Evolutionary conservation across 2,888 invertebrate genomes (phyloP), one percentile per base, ranked within the genome.

Genomic region (Mythimna vitellina): DNA sequence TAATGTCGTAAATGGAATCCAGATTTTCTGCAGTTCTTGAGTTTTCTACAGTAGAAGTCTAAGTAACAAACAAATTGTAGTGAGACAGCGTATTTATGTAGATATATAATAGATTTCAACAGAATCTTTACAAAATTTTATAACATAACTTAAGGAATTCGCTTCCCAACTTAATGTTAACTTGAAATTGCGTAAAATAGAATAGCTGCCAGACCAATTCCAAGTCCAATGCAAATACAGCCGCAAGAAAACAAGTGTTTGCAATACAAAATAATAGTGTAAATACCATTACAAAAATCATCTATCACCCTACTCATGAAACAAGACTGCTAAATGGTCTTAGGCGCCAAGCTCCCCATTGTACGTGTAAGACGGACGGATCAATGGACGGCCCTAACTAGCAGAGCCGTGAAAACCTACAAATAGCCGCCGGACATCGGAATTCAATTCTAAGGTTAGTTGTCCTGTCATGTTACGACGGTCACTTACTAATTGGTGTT

Each of bases 381-480:
- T 95, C 95, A 95, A 95, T 95, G 91, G 94, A 79, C 67, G 72
- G 70, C 76, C 86, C 91, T 91, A 93, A 94, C 94, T 93, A 94
- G 92, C 89, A 65, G 73, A 93, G 93, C 94, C 90, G 93, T 93
- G 94, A 95, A 94, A 86, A 89, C 88, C 89, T 93, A 94, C 95
- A 94, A 95, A 95, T 94, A 86, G 92, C 73, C 80, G 76, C 65
- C 67, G 68, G 85, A 85, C 80, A 85, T 84, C 62, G 84, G 86
- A 84, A 85, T 85, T 80, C 86, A 78, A 85, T 85, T 84, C 84
- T 82, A 86, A 86, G 77, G 80, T 85, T 82, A 72, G 83, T 78
- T 83, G 81, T 76, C 57, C 65, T 81, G 87, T 80, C 85, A 76
- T 78, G 79, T 87, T 56, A 73, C 53, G 77, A 82, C 80, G 73